These are phyloP conservation scores for Epicampocera succincta DNA, from an alignment of 2,888 invertebrate genomes.

Conservation along the genomic window DNA sequence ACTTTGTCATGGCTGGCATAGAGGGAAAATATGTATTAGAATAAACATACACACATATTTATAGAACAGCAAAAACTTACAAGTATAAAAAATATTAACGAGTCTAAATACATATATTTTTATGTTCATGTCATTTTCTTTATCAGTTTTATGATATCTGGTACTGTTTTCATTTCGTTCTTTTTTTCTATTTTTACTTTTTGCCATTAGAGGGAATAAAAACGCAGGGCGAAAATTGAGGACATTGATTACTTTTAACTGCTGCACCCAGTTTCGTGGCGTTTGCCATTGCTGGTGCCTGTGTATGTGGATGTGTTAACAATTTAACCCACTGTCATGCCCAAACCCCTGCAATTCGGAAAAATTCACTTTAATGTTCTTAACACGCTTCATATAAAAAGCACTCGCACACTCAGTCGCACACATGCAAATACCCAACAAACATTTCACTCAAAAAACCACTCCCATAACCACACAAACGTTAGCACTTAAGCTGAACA, in stretches of 20 bases:
- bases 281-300: conserved; percentile 13
- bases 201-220: conserved; percentile 28
- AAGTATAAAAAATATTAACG: conserved; percentile 23
- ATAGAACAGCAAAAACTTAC: conserved; percentile 16
- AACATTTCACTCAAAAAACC: conserved; percentile 35
- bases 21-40: conserved; percentile 4
- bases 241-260: conserved; percentile 81
- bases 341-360: conserved; percentile 16
- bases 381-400: conserved; percentile 56
- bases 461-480: conserved; percentile 26
- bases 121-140: conserved; percentile 72
- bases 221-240: conserved; percentile 44
- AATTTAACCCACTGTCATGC: conserved; percentile 1
- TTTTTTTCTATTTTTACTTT: conserved; percentile 1
- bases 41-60: background rate
- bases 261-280: conserved; percentile 76
- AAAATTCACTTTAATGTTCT: conserved; percentile 65
- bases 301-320: conserved; percentile 37
- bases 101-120: conserved; percentile 61
- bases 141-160: conserved; percentile 72
- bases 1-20: conserved; percentile 55
- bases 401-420: background rate
- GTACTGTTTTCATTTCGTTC: conserved; percentile 10
- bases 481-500: background rate
- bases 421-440: conserved; percentile 24